Evolutionary conservation across 2,888 invertebrate genomes (phyloP), one percentile per base, ranked within the genome.

Genomic region (Liodrosophila aerea): DNA sequence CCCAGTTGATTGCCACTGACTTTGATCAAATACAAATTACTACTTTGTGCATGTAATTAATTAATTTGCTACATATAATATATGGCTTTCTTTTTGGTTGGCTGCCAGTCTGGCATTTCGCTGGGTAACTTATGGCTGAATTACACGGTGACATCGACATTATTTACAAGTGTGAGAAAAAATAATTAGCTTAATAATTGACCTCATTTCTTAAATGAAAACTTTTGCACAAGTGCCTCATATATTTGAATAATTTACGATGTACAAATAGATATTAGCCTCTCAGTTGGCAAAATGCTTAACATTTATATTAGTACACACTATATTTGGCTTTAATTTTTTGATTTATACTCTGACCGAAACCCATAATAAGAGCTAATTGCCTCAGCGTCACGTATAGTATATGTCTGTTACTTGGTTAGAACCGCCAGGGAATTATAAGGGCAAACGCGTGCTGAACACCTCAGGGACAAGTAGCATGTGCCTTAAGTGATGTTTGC

Each of bases 111-210:
- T 34, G 50, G 51, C 39, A 73, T 71, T 66, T 53, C 7, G 3
- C 31, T 7, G 16, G 56, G 4, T 68, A 62, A 57, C 45, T 62
- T 67, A 69, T 67, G 58, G 63, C 31, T 22, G 11, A 39, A 54
- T 61, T 50, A 33, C 45, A 41, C 44, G 40, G 34, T 27, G 34
- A 39, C 47, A 61, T 11, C 36, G 9, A 43, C 46, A 49, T 53
- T 50, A 62, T 60, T 62, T 60, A 54, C 60, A 67, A 43, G 40
- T 53, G 44, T 31, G 27, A 7, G 30, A 22, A 2, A 5, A 49
- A 60, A 74, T 65, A 82, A 82, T 82, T 64, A 60, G 60, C 54
- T 39, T 76, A 56, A 60, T 80, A 73, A 59, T 62, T 73, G 73
- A 73, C 81, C 78, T 65, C 64, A 83, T 64, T 85, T 66, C 36